Conservation (phyloP, 2,113 vertebrate species). For the Sakesphorus luctuosus region DNA sequence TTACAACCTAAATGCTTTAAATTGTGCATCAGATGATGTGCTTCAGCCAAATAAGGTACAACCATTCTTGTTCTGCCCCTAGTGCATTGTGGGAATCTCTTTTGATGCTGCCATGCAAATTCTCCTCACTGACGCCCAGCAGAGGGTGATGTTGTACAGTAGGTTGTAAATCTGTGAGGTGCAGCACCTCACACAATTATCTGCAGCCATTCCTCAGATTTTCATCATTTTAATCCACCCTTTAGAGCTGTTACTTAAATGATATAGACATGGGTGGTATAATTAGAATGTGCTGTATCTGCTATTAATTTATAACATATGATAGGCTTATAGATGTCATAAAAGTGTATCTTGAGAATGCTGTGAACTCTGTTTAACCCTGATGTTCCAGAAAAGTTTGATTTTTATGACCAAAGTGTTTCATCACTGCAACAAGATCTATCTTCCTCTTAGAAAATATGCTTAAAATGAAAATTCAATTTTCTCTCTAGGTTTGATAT, state of each 20-base stretch:
- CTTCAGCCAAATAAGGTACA: background rate
- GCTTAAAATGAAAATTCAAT: background rate
- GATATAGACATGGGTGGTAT: slow-evolving; percentile 53
- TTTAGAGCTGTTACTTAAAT: slow-evolving; percentile 66
- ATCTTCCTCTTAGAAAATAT: background rate
- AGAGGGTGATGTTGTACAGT: slow-evolving; percentile 70
- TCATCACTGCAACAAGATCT: background rate
- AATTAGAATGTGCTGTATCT: slow-evolving; percentile 57
- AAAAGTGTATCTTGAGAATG: slow-evolving; percentile 64
- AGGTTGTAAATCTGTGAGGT: slow-evolving; percentile 41
- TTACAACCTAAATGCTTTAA: background rate
- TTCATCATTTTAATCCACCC: slow-evolving; percentile 57
- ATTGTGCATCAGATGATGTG: background rate
- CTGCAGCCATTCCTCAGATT: slow-evolving; percentile 23
- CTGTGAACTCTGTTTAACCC: slow-evolving; percentile 64
- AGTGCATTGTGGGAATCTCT: slow-evolving; percentile 12
- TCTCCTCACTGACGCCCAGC: background rate
- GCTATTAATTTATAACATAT: slow-evolving; percentile 61
- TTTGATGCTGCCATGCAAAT: background rate
- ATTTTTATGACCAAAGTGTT: slow-evolving; percentile 35
- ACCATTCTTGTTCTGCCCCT: background rate
- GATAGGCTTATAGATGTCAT: slow-evolving; percentile 65
- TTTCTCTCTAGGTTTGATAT: background rate
- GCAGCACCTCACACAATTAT: background rate
- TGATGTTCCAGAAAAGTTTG: slow-evolving; percentile 59